phyloP scores from a whole-genome alignment of 2,797 vertebrate genomes.

The Amblyopsis hoosieri region DNA sequence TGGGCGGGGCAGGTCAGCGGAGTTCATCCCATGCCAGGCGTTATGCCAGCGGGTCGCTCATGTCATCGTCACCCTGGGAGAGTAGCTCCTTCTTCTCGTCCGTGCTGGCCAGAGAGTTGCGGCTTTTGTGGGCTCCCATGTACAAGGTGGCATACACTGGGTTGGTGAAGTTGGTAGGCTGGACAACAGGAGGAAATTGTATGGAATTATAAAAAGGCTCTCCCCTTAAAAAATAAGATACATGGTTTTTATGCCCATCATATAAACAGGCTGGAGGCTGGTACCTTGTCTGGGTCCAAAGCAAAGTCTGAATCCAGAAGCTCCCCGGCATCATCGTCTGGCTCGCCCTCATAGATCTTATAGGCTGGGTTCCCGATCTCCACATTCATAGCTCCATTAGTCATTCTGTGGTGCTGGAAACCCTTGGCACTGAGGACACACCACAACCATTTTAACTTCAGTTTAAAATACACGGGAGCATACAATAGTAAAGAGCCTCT shows the following conservation, averaged over 20 bases:
- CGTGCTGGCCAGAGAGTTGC: slow-evolving; percentile 95
- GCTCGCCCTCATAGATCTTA: slow-evolving; percentile 94
- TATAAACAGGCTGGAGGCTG: neutral
- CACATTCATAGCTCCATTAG: slow-evolving; percentile 93
- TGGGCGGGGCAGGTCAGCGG: slow-evolving; percentile 52
- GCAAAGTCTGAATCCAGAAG: slow-evolving; percentile 91
- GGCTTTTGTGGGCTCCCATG: slow-evolving; percentile 95
- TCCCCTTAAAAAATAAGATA: neutral
- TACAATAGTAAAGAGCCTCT: slow-evolving; percentile 23
- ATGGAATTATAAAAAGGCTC: slow-evolving; percentile 13
- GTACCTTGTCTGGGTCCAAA: slow-evolving; percentile 92
- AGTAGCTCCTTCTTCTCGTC: slow-evolving; percentile 97
- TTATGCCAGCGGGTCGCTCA: slow-evolving; percentile 93
- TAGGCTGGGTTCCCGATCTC: slow-evolving; percentile 95
- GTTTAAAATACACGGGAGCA: slow-evolving; percentile 16
- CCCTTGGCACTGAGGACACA: slow-evolving; percentile 85
- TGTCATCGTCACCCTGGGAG: slow-evolving; percentile 89
- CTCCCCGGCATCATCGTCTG: slow-evolving; percentile 89
- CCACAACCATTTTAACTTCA: neutral
- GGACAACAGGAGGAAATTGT: slow-evolving; percentile 32
- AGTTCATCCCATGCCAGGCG: slow-evolving; percentile 57
- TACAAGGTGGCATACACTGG: slow-evolving; percentile 96
- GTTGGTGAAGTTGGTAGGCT: slow-evolving; percentile 97
- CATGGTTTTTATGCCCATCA: slow-evolving; percentile 63
- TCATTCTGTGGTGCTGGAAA: slow-evolving; percentile 95